Conservation (phyloP, 2,797 vertebrate genomes). For the Arctocebus calabarensis region DNA sequence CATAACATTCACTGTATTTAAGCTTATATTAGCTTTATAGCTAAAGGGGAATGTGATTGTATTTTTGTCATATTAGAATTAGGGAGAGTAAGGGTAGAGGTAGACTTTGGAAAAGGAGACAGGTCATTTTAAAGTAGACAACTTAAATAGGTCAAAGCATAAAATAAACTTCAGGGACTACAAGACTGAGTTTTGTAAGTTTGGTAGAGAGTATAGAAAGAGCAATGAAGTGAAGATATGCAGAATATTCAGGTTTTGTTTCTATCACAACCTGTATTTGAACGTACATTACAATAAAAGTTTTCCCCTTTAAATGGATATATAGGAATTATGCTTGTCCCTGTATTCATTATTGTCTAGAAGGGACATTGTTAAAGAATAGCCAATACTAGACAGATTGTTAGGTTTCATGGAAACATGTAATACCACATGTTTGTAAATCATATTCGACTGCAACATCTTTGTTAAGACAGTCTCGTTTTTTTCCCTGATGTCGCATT, state of each 20-base stretch:
- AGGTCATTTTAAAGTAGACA: background rate
- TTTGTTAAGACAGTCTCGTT: background rate
- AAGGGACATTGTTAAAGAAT: background rate
- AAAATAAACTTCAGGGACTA: background rate
- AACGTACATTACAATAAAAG: background rate
- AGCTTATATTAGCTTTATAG: background rate
- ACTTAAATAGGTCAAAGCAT: background rate
- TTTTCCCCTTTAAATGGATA: background rate
- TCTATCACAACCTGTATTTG: background rate
- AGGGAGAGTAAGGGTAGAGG: background rate
- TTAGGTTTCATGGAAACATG: background rate
- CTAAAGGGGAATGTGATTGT: background rate
- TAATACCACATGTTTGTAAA: background rate
- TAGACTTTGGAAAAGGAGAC: background rate
- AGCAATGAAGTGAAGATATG: background rate
- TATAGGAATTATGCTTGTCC: background rate
- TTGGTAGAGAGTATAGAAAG: background rate
- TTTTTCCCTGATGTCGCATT: background rate
- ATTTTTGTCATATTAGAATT: constrained; percentile 48
- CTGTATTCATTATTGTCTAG: background rate
- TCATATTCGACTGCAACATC: background rate
- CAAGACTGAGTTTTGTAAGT: background rate
- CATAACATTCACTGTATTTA: constrained; percentile 12
- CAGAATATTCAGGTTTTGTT: background rate
- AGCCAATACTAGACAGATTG: background rate